Evolutionary conservation across 2,888 invertebrate species (phyloP).

Genomic region (Protophormia terraenovae): DNA sequence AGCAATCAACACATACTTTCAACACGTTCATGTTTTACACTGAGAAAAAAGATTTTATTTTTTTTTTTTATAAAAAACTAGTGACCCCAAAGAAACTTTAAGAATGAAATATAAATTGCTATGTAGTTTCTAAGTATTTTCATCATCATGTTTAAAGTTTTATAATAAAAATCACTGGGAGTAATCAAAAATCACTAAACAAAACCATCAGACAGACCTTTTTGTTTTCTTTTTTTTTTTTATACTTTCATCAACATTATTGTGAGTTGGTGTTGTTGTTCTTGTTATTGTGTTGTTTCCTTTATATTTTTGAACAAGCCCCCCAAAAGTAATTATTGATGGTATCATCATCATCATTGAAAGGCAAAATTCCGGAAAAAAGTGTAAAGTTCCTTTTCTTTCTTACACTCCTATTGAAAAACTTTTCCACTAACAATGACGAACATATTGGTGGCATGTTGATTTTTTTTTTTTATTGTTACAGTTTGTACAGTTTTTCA

Average conservation of each 20-base stretch:
- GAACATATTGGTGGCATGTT: neutral
- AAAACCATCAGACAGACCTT: neutral
- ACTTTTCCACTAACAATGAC: neutral
- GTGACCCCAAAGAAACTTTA: neutral
- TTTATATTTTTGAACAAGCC: neutral
- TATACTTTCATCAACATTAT: too few relatives aligned
- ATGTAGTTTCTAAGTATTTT: too few relatives aligned
- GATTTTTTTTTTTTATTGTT: neutral
- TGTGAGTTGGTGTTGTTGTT: neutral
- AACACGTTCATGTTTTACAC: neutral
- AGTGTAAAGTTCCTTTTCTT: constrained; percentile 44
- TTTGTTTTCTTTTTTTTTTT: neutral
- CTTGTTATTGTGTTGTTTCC: neutral
- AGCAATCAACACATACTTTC: neutral
- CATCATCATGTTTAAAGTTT: neutral
- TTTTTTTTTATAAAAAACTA: neutral
- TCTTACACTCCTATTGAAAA: neutral
- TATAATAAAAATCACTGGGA: neutral
- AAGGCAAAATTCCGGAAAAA: constrained; percentile 49
- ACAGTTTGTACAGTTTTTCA: too few relatives aligned
- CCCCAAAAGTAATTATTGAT: constrained; percentile 55
- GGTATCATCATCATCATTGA: constrained; percentile 51
- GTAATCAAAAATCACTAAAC: constrained; percentile 1
- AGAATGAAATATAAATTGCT: too few relatives aligned
- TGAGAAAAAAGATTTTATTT: neutral